Evolutionary conservation across 2,797 vertebrate species (phyloP).

Genomic region (Lates japonicus): DNA sequence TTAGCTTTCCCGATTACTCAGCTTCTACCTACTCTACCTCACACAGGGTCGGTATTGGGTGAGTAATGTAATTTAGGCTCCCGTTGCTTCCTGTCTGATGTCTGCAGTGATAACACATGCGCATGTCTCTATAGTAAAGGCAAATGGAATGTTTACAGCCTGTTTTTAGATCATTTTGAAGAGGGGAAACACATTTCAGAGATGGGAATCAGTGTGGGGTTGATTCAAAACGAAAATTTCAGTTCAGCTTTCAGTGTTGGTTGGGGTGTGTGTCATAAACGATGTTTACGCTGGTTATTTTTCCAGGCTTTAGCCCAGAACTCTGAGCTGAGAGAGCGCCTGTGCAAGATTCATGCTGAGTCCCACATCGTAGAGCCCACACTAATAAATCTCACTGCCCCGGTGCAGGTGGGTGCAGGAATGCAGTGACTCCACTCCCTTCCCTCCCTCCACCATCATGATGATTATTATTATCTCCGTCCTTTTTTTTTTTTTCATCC

Average conservation of each 20-base stretch:
- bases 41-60: constrained; percentile 15
- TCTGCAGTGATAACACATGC: constrained; percentile 1
- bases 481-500: constrained; percentile 64
- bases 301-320: constrained; percentile 97
- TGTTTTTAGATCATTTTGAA: background rate
- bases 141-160: constrained; percentile 2
- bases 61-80: constrained; percentile 23
- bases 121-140: background rate
- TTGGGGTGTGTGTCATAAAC: constrained; percentile 57
- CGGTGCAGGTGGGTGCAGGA: constrained; percentile 93
- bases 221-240: background rate
- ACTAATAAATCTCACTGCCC: constrained; percentile 89
- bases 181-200: background rate
- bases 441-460: constrained; percentile 23
- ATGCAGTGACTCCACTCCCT: constrained; percentile 63
- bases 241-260: background rate
- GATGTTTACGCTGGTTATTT: constrained; percentile 67
- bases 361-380: constrained; percentile 93
- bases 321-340: constrained; percentile 95
- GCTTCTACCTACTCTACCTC: constrained; percentile 38
- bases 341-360: constrained; percentile 97
- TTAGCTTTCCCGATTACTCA: constrained; percentile 37
- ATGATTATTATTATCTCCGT: constrained; percentile 54
- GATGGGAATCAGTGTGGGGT: background rate
- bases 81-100: constrained; percentile 11